A percentile compares a stretch with the other conserved stretches of the same genome.
phyloP scores from a whole-genome alignment of 2,113 vertebrate genomes.

The Spea multiplicata region DNA sequence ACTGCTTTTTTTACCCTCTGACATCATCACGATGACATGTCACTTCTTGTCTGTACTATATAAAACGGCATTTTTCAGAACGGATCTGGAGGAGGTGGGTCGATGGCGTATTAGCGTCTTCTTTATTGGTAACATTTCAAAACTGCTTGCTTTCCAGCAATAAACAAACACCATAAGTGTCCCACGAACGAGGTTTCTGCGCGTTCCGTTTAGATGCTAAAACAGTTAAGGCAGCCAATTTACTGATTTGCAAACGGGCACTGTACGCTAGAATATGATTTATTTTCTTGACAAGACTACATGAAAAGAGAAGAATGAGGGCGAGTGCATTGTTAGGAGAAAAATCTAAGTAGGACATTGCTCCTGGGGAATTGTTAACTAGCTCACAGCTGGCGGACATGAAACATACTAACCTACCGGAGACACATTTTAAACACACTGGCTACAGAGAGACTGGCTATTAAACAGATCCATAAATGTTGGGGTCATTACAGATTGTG shows the following conservation, averaged over 20 bases:
- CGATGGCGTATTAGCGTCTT: too few relatives aligned
- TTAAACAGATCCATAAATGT: neutral
- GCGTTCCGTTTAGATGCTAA: too few relatives aligned
- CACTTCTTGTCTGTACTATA: too few relatives aligned
- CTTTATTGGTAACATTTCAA: too few relatives aligned
- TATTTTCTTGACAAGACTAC: slow-evolving; percentile 34
- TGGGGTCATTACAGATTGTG: neutral
- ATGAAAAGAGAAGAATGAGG: slow-evolving; percentile 34
- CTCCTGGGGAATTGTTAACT: slow-evolving; percentile 42
- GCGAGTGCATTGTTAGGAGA: slow-evolving; percentile 14
- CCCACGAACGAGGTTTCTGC: too few relatives aligned
- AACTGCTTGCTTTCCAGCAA: too few relatives aligned
- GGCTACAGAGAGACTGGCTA: neutral
- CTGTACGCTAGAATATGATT: slow-evolving; percentile 12
- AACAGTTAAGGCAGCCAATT: slow-evolving; percentile 6
- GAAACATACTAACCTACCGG: neutral
- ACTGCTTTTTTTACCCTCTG: too few relatives aligned
- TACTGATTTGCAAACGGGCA: slow-evolving; percentile 20
- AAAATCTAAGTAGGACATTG: slow-evolving; percentile 25
- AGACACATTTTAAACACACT: neutral
- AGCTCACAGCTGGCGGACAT: slow-evolving; percentile 35
- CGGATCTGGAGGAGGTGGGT: too few relatives aligned
- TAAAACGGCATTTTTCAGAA: too few relatives aligned
- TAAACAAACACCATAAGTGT: too few relatives aligned
- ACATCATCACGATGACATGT: too few relatives aligned